Evolutionary conservation across 2,113 vertebrate genomes (phyloP).

Genomic region (Sorex araneus): DNA sequence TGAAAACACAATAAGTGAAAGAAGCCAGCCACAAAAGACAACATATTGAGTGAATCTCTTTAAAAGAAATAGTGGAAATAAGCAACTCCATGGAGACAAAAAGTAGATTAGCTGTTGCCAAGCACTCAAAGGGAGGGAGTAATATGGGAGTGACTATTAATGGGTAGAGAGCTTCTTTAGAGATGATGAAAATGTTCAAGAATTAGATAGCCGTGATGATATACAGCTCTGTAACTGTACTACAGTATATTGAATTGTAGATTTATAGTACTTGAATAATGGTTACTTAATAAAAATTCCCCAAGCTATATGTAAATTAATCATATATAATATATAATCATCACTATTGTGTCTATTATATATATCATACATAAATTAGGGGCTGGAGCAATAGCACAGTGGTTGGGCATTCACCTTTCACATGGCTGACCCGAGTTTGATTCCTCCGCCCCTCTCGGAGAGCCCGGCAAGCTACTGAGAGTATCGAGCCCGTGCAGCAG

Average conservation of each 20-base stretch:
- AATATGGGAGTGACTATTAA: neutral
- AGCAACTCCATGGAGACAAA: neutral
- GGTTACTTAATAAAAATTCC: neutral
- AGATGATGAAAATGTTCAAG: neutral
- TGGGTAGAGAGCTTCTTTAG: neutral
- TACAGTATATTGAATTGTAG: neutral
- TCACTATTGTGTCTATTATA: neutral
- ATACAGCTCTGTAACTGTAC: neutral
- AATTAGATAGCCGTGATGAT: neutral
- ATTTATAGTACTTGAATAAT: neutral
- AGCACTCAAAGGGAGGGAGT: neutral
- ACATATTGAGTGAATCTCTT: neutral
- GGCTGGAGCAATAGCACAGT: too few species aligned
- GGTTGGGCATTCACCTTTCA: too few species aligned
- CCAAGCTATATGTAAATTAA: neutral
- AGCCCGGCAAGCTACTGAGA: too few species aligned
- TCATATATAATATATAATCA: neutral
- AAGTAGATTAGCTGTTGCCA: neutral
- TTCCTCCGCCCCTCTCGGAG: too few species aligned
- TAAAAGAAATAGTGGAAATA: neutral
- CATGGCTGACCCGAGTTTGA: too few species aligned
- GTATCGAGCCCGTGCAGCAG: too few species aligned
- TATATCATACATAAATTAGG: neutral
- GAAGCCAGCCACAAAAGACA: neutral
- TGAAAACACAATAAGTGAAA: constrained; percentile 23